phyloP scores from a whole-genome alignment of 1,140 invertebrate genomes.

The Cydia fagiglandana region DNA sequence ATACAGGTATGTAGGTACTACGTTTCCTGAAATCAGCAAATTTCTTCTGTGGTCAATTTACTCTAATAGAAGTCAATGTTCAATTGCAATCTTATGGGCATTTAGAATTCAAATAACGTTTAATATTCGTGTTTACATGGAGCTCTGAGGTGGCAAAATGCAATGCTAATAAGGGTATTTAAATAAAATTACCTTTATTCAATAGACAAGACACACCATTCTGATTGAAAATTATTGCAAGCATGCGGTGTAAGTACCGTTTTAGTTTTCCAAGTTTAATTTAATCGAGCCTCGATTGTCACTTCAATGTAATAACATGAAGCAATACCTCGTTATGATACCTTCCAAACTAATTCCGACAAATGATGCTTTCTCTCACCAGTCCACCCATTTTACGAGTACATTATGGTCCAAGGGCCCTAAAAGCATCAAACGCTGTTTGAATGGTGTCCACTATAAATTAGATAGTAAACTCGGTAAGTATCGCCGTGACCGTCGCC shows the following conservation, averaged over 20 bases:
- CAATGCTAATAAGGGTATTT: no score
- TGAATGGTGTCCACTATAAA: slow-evolving; percentile 3
- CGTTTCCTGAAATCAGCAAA: neutral
- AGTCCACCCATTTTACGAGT: slow-evolving; percentile 3
- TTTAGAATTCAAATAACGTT: neutral
- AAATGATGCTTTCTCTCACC: neutral
- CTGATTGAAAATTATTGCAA: no score
- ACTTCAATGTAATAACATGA: no score
- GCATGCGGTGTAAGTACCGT: no score
- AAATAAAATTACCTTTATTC: no score
- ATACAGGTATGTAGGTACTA: no score
- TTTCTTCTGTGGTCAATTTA: no score
- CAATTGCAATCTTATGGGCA: neutral
- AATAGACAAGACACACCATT: no score
- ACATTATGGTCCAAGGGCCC: neutral
- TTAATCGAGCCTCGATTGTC: no score
- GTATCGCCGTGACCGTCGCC: neutral
- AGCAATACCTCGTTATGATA: neutral
- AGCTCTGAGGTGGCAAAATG: no score
- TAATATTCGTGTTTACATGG: neutral
- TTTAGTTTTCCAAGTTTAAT: no score
- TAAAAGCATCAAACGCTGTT: slow-evolving; percentile 5
- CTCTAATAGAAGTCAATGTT: no score
- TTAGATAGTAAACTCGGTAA: slow-evolving; percentile 15
- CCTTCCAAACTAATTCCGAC: neutral